A percentile compares a stretch with the other conserved stretches of the same genome.
Conservation (phyloP, 2,113 vertebrate genomes). For the Sisor rabdophorus region DNA sequence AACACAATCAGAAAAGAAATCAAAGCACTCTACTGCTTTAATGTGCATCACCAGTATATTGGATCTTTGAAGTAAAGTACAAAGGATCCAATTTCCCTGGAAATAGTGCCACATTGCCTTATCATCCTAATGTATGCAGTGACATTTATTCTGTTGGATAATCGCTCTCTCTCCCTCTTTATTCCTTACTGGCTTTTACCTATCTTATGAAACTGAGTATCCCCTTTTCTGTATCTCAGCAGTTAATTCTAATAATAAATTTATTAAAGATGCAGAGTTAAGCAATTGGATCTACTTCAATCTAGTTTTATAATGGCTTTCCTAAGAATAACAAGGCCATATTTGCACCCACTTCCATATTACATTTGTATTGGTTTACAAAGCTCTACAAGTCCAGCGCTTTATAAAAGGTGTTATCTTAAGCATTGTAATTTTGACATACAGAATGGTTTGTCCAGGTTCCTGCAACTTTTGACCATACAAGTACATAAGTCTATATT, state of each 20-base stretch:
- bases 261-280: neutral
- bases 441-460: neutral
- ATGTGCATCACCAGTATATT: conserved; percentile 28
- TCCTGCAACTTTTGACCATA: neutral
- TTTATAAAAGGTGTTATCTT: neutral
- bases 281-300: conserved; percentile 27
- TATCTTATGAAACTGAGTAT: conserved; percentile 22
- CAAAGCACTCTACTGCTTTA: conserved; percentile 19
- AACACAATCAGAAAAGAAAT: conserved; percentile 1
- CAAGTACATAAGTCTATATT: too few relatives aligned
- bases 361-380: neutral
- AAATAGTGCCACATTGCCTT: conserved; percentile 27
- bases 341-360: neutral
- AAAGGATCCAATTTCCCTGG: conserved; percentile 45
- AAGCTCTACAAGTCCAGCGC: neutral
- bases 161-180: neutral
- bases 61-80: conserved; percentile 22
- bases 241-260: conserved; percentile 25
- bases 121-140: conserved; percentile 42
- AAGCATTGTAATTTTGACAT: neutral
- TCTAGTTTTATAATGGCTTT: conserved; percentile 35
- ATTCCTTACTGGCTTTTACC: neutral
- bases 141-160: conserved; percentile 36
- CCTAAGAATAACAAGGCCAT: conserved; percentile 20
- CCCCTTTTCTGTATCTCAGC: conserved; percentile 34